phyloP scores from a whole-genome alignment of 2,797 vertebrate genomes.

The Myiotriccus ornatus region DNA sequence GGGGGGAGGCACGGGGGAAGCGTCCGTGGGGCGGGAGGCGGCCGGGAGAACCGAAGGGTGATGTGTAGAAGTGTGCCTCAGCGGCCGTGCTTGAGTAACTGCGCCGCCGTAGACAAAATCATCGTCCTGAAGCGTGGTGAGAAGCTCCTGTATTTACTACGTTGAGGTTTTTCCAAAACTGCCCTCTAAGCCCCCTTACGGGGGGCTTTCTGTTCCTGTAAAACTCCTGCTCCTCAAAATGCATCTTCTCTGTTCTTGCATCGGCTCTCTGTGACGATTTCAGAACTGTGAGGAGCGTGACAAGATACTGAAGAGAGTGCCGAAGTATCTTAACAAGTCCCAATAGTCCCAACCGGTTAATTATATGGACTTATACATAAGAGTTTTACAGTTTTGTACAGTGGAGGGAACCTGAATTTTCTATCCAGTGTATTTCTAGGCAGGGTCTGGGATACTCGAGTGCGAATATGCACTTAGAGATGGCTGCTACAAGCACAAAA shows the following conservation, averaged over 20 bases:
- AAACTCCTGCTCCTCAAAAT: not conserved
- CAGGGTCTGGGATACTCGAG: not conserved
- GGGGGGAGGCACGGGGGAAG: no score
- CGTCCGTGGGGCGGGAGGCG: rapidly evolving
- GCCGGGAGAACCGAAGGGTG: rapidly evolving
- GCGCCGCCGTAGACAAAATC: rapidly evolving
- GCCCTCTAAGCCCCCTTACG: not conserved
- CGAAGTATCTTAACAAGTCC: rapidly evolving
- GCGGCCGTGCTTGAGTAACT: rapidly evolving
- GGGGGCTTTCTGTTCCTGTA: not conserved
- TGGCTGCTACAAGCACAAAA: not conserved
- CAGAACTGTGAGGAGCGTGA: not conserved
- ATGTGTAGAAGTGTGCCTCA: rapidly evolving
- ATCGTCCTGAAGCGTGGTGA: rapidly evolving
- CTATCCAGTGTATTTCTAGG: not conserved
- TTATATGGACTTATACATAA: rapidly evolving
- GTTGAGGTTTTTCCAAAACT: not conserved
- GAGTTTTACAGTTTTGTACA: not conserved
- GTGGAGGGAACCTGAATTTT: not conserved
- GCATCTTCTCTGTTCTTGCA: not conserved
- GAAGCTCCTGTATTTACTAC: not conserved
- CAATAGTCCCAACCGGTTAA: rapidly evolving
- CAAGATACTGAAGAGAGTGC: not conserved
- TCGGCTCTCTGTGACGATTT: not conserved
- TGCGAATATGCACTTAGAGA: not conserved